Percentiles rank a stretch among this genome's conserved stretches.
phyloP scores from a whole-genome alignment of 2,113 vertebrate species.

The Melanotaenia duboulayi region DNA sequence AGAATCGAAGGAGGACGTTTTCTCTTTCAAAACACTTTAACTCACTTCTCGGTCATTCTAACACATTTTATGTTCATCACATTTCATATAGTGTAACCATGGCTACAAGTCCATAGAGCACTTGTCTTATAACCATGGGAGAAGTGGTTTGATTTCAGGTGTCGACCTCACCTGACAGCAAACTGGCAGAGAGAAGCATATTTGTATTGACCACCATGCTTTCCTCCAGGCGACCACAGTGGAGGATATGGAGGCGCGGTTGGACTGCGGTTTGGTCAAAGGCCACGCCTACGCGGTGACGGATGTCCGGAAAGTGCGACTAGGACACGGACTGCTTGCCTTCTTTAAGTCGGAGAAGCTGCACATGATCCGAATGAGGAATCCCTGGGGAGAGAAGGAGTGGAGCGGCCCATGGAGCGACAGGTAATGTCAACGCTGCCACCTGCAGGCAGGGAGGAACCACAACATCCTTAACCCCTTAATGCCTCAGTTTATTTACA shows the following conservation, averaged over 20 bases:
- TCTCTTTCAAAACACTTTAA: no score
- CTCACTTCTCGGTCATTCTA: no score
- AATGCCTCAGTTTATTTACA: no score
- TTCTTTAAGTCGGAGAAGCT: constrained; percentile 97
- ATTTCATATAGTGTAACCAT: no score
- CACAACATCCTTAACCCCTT: neutral
- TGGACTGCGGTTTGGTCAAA: constrained; percentile 95
- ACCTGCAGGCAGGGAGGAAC: neutral
- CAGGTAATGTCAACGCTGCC: constrained; percentile 83
- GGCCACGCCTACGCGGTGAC: constrained; percentile 96
- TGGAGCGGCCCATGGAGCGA: constrained; percentile 99
- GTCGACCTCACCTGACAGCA: no score
- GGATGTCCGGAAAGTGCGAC: constrained; percentile 90
- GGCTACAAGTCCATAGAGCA: no score
- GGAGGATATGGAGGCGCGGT: constrained; percentile 94
- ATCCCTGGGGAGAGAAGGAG: constrained; percentile 97
- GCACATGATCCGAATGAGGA: constrained; percentile 97
- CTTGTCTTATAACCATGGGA: no score
- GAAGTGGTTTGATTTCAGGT: no score
- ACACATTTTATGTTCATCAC: no score
- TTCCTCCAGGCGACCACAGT: constrained; percentile 86
- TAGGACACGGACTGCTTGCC: constrained; percentile 92
- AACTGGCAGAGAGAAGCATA: neutral
- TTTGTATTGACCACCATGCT: neutral
- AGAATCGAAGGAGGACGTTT: no score